Evolutionary conservation across 2,797 vertebrate species (phyloP).

Genomic region (Sebastolobus altivelis): DNA sequence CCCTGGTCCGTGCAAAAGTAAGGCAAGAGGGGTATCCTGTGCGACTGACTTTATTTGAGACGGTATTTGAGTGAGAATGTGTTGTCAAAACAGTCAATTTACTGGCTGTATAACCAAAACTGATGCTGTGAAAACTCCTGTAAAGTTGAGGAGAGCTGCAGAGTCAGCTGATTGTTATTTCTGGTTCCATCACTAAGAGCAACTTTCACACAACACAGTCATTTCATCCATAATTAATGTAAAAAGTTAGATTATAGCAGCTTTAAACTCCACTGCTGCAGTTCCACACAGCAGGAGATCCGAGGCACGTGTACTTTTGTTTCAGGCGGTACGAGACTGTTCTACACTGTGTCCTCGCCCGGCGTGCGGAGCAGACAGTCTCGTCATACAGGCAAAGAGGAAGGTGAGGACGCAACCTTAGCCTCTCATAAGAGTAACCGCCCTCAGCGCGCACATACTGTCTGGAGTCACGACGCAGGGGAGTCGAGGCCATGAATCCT

Average conservation of each 20-base stretch:
- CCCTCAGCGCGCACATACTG: constrained; percentile 24
- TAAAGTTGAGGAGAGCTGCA: not conserved
- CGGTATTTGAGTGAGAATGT: no score
- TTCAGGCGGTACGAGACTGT: not conserved
- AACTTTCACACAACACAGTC: not conserved
- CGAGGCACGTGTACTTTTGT: constrained; percentile 11
- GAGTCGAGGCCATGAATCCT: constrained; percentile 22
- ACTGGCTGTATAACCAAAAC: not conserved
- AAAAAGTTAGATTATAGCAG: not conserved
- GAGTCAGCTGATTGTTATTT: not conserved
- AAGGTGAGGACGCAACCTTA: constrained; percentile 31
- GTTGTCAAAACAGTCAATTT: not conserved
- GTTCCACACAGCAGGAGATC: not conserved
- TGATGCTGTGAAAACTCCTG: not conserved
- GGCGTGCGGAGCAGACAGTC: constrained; percentile 11
- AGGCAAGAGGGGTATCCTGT: no score
- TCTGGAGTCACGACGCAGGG: constrained; percentile 26
- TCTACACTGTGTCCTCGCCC: constrained; percentile 32
- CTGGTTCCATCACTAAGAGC: not conserved
- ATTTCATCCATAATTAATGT: not conserved
- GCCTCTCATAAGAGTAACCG: constrained; percentile 8
- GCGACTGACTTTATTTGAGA: no score
- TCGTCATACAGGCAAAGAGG: constrained; percentile 6
- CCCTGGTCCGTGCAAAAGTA: no score
- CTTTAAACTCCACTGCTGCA: not conserved